A percentile compares a stretch with the other conserved stretches of the same genome.
phyloP scores from a whole-genome alignment of 2,888 invertebrate species.

The Amiota minor region DNA sequence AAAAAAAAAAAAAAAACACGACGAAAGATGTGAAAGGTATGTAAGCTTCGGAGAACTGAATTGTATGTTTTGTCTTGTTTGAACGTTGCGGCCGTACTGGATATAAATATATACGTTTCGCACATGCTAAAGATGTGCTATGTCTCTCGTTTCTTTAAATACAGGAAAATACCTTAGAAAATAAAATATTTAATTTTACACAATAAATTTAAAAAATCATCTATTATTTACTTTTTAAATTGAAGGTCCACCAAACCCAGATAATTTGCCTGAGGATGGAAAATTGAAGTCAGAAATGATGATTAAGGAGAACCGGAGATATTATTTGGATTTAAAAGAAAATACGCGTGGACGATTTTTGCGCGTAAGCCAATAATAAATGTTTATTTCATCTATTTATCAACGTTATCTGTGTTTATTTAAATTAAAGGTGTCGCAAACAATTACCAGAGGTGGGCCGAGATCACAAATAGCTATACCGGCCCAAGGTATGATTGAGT shows the following conservation, averaged over 20 bases:
- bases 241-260: constrained; percentile 94
- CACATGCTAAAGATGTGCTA: too few species aligned
- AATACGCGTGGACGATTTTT: constrained; percentile 97
- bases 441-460: constrained; percentile 94
- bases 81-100: too few species aligned
- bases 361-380: constrained; percentile 78
- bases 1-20: too few species aligned
- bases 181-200: background rate
- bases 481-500: constrained; percentile 99
- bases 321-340: constrained; percentile 99
- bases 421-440: constrained; percentile 85
- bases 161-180: too few species aligned
- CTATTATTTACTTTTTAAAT: too few species aligned
- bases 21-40: too few species aligned
- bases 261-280: constrained; percentile 97
- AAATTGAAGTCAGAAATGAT: constrained; percentile 99
- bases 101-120: too few species aligned
- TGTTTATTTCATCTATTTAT: background rate
- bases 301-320: constrained; percentile 98
- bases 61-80: too few species aligned
- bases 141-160: too few species aligned
- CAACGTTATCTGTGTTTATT: background rate
- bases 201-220: too few species aligned
- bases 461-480: constrained; percentile 96
- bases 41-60: too few species aligned